A percentile compares a stretch with the other conserved stretches of the same genome.
phyloP scores from a whole-genome alignment of 2,113 vertebrate genomes.

The Xyliphius kryptos region DNA sequence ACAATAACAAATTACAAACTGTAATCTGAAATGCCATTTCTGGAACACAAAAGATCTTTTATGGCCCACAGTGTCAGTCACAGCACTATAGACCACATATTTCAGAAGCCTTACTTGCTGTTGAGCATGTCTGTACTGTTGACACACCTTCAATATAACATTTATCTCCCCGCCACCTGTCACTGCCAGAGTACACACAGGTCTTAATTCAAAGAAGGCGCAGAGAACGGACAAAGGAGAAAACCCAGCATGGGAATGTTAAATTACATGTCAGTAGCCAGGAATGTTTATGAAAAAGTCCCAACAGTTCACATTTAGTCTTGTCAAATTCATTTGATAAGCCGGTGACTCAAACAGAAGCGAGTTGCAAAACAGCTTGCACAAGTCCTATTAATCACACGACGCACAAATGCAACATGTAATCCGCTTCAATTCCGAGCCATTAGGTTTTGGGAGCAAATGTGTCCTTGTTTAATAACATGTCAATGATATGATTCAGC shows the following conservation, averaged over 20 bases:
- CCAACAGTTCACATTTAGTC: no score
- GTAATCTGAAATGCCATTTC: no score
- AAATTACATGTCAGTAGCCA: constrained; percentile 6
- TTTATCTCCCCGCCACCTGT: constrained; percentile 25
- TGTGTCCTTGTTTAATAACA: constrained; percentile 4
- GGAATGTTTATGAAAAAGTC: constrained; percentile 15
- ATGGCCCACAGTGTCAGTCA: no score
- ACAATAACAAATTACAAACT: no score
- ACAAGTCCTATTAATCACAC: constrained; percentile 9
- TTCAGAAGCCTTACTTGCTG: background rate
- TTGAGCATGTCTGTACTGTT: constrained; percentile 5
- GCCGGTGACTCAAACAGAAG: background rate
- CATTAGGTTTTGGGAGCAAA: constrained; percentile 1
- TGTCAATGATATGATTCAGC: constrained; percentile 2
- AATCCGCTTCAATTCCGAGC: constrained; percentile 3
- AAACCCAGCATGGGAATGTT: background rate
- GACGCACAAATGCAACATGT: background rate
- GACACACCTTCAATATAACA: constrained; percentile 11
- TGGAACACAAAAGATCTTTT: no score
- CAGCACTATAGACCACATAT: background rate
- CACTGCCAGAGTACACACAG: constrained; percentile 13
- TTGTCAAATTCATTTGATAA: no score
- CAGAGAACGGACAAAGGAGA: no score
- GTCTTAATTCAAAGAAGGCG: background rate
- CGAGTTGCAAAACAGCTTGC: background rate